These are phyloP conservation scores for Chaetogeoica ovagalla DNA, from an alignment of 2,888 invertebrate species.

Conservation along the genomic window DNA sequence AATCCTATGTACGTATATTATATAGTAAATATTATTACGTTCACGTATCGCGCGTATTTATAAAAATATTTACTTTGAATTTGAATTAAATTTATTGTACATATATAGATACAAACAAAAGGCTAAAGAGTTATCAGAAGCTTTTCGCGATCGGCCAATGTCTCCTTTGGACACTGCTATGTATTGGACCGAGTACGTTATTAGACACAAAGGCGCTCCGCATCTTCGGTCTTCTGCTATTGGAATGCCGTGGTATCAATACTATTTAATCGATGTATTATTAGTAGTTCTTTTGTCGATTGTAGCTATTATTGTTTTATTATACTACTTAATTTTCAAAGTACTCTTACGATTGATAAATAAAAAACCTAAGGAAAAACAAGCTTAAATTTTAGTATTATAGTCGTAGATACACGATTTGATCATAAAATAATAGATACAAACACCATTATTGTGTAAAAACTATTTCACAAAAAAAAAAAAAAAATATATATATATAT, in stretches of 20 bases:
- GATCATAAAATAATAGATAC: too few relatives aligned
- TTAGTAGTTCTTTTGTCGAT: neutral
- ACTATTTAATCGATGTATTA: constrained; percentile 40
- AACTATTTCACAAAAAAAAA: too few relatives aligned
- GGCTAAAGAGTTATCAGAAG: constrained; percentile 55
- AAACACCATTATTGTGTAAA: too few relatives aligned
- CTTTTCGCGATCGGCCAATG: constrained; percentile 63
- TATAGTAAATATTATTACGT: too few relatives aligned
- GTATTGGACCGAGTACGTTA: constrained; percentile 70
- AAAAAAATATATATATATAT: too few relatives aligned
- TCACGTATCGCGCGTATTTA: too few relatives aligned
- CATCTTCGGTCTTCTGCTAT: constrained; percentile 26
- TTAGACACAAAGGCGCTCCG: constrained; percentile 61
- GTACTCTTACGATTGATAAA: neutral
- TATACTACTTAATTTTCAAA: neutral
- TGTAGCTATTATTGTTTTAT: neutral
- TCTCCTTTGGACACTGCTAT: constrained; percentile 66
- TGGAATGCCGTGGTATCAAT: constrained; percentile 45
- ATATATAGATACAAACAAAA: constrained; percentile 55
- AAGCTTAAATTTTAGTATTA: neutral
- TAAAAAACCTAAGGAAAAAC: neutral
- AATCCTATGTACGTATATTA: constrained; percentile 28
- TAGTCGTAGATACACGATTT: neutral
- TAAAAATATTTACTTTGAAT: neutral
- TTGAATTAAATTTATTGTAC: neutral